Evolutionary conservation across 2,113 vertebrate genomes (phyloP).

Genomic region (Indicator maculatus): DNA sequence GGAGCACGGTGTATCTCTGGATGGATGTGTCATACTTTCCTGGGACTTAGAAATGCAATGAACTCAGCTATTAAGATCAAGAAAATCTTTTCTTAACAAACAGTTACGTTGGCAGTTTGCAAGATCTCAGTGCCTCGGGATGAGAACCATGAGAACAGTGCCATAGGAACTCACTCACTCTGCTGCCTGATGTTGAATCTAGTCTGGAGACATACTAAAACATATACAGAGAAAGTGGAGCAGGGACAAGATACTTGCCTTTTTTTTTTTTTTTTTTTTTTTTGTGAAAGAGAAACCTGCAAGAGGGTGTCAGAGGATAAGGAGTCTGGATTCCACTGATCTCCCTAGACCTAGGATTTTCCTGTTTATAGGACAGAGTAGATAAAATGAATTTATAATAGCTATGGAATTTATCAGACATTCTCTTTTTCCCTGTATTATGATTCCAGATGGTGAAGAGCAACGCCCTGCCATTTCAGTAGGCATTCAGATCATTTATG

Average conservation of each 20-base stretch:
- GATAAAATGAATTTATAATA: not conserved
- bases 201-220: not conserved
- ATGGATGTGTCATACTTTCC: not conserved
- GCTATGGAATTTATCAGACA: not conserved
- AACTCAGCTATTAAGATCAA: not conserved
- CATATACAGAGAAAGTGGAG: rapidly evolving
- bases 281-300: not conserved
- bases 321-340: not conserved
- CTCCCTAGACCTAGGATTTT: not conserved
- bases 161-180: not conserved
- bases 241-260: not conserved
- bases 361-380: not conserved
- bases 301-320: not conserved
- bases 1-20: not conserved
- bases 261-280: not conserved
- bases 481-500: not conserved
- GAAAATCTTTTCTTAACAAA: not conserved
- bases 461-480: not conserved
- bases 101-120: not conserved
- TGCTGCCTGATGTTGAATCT: not conserved
- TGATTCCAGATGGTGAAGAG: not conserved
- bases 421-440: not conserved
- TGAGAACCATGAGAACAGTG: not conserved
- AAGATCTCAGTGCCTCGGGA: not conserved
- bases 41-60: not conserved